A percentile compares a stretch with the other conserved stretches of the same genome.
These are phyloP conservation scores for Helostoma temminkii DNA, from an alignment of 2,797 vertebrate species.

Conservation along the genomic window DNA sequence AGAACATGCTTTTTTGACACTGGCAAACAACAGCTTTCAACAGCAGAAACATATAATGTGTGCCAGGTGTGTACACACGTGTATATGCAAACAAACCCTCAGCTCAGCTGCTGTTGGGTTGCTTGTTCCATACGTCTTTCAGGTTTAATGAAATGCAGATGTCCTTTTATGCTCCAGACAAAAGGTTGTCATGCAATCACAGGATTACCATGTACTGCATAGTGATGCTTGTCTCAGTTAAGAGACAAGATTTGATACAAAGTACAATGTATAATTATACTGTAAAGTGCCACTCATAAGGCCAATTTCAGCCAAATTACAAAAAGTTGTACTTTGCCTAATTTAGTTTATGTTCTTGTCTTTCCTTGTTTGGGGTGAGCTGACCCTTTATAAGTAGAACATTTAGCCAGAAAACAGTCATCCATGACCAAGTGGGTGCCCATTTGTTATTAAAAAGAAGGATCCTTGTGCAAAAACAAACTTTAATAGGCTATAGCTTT, in stretches of 20 bases:
- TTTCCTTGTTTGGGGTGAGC: background rate
- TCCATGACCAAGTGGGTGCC: constrained; percentile 29
- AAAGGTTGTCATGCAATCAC: constrained; percentile 23
- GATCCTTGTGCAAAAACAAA: constrained; percentile 36
- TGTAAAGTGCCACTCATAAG: too few species aligned
- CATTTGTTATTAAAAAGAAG: constrained; percentile 38
- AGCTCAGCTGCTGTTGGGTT: constrained; percentile 30
- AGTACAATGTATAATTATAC: background rate
- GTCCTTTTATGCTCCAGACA: constrained; percentile 47
- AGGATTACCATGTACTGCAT: constrained; percentile 27
- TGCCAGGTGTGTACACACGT: constrained; percentile 45
- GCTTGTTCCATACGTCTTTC: constrained; percentile 48
- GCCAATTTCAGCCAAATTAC: background rate
- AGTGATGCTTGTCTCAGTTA: background rate
- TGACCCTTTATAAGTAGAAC: constrained; percentile 9
- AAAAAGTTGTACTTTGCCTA: background rate
- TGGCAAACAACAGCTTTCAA: constrained; percentile 42
- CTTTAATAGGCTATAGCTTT: constrained; percentile 44
- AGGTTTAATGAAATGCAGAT: constrained; percentile 61
- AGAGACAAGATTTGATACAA: constrained; percentile 14
- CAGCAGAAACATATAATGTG: constrained; percentile 38
- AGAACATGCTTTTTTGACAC: background rate
- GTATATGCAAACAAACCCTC: constrained; percentile 20
- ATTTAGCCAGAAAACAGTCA: constrained; percentile 1
- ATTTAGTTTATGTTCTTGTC: too few species aligned